phyloP scores from a whole-genome alignment of 2,888 invertebrate species.

The Leptarthrus brevirostris region DNA sequence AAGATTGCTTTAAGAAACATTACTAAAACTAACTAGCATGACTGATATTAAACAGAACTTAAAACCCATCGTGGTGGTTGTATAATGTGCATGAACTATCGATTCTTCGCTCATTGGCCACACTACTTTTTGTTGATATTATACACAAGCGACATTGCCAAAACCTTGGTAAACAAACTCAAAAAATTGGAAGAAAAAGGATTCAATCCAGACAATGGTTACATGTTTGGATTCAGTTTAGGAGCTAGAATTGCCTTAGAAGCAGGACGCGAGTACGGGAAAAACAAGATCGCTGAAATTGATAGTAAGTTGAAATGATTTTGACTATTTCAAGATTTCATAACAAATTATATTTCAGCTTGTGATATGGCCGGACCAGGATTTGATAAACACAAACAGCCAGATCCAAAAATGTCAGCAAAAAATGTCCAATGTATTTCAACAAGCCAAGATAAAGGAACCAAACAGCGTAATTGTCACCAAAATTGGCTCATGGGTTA shows the following conservation, averaged over 20 bases:
- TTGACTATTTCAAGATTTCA: too few species aligned
- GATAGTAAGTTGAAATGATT: slow-evolving; percentile 56
- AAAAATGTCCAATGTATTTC: slow-evolving; percentile 59
- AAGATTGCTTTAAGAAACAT: slow-evolving; percentile 24
- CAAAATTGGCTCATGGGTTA: slow-evolving; percentile 59
- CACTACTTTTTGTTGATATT: slow-evolving; percentile 56
- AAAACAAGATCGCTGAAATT: slow-evolving; percentile 55
- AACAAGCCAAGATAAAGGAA: slow-evolving; percentile 57
- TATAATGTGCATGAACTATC: slow-evolving; percentile 58
- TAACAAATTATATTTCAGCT: slow-evolving; percentile 46
- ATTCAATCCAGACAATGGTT: slow-evolving; percentile 55
- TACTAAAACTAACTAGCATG: too few species aligned
- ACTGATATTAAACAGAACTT: slow-evolving; percentile 53
- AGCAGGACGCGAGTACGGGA: slow-evolving; percentile 56
- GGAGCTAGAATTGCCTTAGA: slow-evolving; percentile 57
- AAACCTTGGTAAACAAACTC: slow-evolving; percentile 55
- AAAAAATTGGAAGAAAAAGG: slow-evolving; percentile 54
- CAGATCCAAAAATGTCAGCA: slow-evolving; percentile 56
- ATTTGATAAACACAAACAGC: slow-evolving; percentile 54
- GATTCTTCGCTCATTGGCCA: slow-evolving; percentile 53
- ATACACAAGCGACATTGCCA: slow-evolving; percentile 54
- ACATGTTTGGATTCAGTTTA: slow-evolving; percentile 58
- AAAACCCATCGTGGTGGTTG: slow-evolving; percentile 56
- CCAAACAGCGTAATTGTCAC: slow-evolving; percentile 57
- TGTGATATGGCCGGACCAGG: slow-evolving; percentile 58